These are phyloP conservation scores for Crambe crambe DNA, from an alignment of 37 sponge, comb jelly and placozoan species.

Conservation along the genomic window DNA sequence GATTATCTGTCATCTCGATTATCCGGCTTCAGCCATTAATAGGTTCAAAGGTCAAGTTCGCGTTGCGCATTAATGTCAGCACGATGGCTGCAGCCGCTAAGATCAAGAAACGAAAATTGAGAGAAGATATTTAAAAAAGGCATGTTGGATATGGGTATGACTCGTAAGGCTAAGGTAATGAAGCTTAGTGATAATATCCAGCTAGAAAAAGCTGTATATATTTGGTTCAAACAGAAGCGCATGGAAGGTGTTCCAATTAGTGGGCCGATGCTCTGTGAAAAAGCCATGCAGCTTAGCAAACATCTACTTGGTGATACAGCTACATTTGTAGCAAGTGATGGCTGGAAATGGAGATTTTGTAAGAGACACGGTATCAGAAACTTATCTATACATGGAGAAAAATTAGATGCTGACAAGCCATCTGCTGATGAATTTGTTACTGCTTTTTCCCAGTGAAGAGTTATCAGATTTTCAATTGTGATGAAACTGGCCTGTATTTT, in stretches of 20 bases:
- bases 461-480: constrained; percentile 66
- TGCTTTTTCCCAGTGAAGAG: constrained; percentile 12
- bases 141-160: constrained; percentile 45
- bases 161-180: constrained; percentile 31
- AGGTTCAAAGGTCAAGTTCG: not conserved
- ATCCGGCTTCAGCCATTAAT: not conserved
- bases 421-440: constrained; percentile 41
- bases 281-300: not conserved
- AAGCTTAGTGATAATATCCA: constrained; percentile 29
- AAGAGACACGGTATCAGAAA: constrained; percentile 33
- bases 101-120: too few relatives aligned
- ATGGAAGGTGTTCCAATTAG: constrained; percentile 36
- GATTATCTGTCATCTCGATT: not conserved
- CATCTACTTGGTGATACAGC: not conserved
- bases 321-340: constrained; percentile 25
- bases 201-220: constrained; percentile 24
- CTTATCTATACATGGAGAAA: constrained; percentile 6
- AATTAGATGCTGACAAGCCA: constrained; percentile 1
- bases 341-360: constrained; percentile 43
- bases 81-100: not conserved
- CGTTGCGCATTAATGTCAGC: not conserved
- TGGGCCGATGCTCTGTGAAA: constrained; percentile 30
- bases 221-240: constrained; percentile 47
- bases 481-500: constrained; percentile 83
- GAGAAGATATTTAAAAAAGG: constrained; percentile 20